A percentile compares a stretch with the other conserved stretches of the same genome.
Conservation (phyloP, 2,888 invertebrate genomes). For the Geophilus truncorum region DNA sequence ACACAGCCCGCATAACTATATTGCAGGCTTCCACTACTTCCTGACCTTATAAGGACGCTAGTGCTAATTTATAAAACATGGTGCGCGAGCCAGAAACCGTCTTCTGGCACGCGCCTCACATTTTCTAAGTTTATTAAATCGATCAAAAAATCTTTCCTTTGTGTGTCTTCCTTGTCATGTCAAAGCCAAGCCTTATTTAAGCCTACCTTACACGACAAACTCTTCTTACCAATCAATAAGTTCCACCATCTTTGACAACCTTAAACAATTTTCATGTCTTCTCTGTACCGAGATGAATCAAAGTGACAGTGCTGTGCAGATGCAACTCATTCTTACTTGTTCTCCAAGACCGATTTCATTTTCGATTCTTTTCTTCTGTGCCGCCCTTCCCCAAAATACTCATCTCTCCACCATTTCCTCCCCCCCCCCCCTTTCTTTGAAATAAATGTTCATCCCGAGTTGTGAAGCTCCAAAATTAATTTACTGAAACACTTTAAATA, state of each 20-base stretch:
- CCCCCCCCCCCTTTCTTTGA: not conserved
- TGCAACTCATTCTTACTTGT: not conserved
- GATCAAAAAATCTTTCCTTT: not conserved
- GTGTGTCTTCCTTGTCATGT: not conserved
- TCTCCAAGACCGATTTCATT: not conserved
- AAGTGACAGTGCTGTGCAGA: not conserved
- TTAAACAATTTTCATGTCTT: not conserved
- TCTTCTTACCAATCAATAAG: not conserved
- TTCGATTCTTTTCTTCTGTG: not conserved
- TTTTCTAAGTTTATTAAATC: constrained; percentile 20
- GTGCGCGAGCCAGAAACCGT: not conserved
- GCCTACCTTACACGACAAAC: not conserved
- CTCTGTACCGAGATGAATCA: not conserved
- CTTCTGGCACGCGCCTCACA: constrained; percentile 5
- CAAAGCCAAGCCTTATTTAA: not conserved
- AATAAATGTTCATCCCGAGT: not conserved
- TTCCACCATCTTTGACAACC: constrained; percentile 8
- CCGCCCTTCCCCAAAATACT: not conserved
- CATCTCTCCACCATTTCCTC: too few species aligned
- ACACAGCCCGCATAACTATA: not conserved
- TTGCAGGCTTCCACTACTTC: not conserved
- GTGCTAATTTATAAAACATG: constrained; percentile 10
- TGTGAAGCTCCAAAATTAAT: not conserved
- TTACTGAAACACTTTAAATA: constrained; percentile 9
- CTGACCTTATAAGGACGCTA: not conserved